Evolutionary conservation across 2,888 invertebrate genomes (phyloP).

Genomic region (Chymomyza fuscimana): DNA sequence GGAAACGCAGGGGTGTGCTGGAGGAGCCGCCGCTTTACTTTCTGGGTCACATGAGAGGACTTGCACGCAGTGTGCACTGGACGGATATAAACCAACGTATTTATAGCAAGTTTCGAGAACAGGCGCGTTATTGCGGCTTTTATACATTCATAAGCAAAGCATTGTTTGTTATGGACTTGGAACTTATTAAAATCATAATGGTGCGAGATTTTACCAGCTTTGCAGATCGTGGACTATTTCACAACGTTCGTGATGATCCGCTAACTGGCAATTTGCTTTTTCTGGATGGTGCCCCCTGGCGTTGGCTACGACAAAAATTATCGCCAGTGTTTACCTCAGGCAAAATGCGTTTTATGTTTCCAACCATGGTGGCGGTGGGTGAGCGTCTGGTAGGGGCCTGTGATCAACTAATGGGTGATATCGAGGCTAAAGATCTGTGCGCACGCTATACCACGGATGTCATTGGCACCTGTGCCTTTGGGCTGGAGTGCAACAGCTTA

Average conservation of each 20-base stretch:
- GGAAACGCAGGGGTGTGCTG: conserved; percentile 55
- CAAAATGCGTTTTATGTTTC: conserved; percentile 80
- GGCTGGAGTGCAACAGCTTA: conserved; percentile 80
- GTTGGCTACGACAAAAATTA: conserved; percentile 76
- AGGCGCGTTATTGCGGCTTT: conserved; percentile 59
- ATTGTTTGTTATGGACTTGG: conserved; percentile 53
- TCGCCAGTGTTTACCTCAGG: conserved; percentile 80
- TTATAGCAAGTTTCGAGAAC: conserved; percentile 49
- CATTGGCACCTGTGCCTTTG: conserved; percentile 81
- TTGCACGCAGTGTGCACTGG: conserved; percentile 48
- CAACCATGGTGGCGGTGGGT: conserved; percentile 62
- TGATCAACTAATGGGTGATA: conserved; percentile 44
- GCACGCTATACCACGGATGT: conserved; percentile 81
- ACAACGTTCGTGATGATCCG: conserved; percentile 69
- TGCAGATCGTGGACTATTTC: conserved; percentile 63
- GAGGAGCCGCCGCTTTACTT: conserved; percentile 49
- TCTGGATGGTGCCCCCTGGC: conserved; percentile 79
- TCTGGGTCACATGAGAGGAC: conserved; percentile 64
- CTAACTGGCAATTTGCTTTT: conserved; percentile 65
- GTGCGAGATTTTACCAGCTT: conserved; percentile 75
- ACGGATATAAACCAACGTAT: conserved; percentile 59
- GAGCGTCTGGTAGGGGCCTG: conserved; percentile 26
- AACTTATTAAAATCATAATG: conserved; percentile 66
- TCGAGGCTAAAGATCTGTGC: conserved; percentile 79
- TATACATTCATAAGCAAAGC: conserved; percentile 62